phyloP scores from a whole-genome alignment of 2,797 vertebrate genomes.

The Aeoliscus strigatus region DNA sequence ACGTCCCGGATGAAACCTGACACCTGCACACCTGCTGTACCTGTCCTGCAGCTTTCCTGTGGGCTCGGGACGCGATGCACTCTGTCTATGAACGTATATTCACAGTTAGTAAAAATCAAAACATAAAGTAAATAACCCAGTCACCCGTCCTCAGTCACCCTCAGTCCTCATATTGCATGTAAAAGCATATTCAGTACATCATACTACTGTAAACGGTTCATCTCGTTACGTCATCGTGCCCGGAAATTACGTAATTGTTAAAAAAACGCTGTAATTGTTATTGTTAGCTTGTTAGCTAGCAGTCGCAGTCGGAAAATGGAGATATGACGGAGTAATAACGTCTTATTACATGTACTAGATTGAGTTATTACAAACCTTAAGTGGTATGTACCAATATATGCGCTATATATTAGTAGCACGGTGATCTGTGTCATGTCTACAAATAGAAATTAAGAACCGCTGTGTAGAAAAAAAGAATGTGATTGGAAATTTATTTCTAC shows the following conservation, averaged over 20 bases:
- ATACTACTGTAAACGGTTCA: too few species aligned
- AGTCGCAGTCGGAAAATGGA: conserved; percentile 43
- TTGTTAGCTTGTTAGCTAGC: conserved; percentile 78
- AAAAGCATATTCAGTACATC: too few species aligned
- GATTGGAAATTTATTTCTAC: conserved; percentile 43
- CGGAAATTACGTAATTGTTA: conserved; percentile 57
- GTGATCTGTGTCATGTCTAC: conserved; percentile 1
- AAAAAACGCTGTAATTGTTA: conserved; percentile 72
- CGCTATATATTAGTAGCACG: conserved; percentile 2
- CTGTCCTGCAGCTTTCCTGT: conserved; percentile 29
- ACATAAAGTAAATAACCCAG: too few species aligned
- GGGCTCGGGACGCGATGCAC: too few species aligned
- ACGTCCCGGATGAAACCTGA: conserved; percentile 48
- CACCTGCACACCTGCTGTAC: conserved; percentile 56
- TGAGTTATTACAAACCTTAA: conserved; percentile 65
- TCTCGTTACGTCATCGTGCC: neutral
- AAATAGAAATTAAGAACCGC: conserved; percentile 15
- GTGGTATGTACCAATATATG: conserved; percentile 67
- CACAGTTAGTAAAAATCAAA: too few species aligned
- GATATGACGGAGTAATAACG: conserved; percentile 73
- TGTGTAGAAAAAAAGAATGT: conserved; percentile 20
- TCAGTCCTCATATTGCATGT: too few species aligned
- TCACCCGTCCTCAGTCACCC: too few species aligned
- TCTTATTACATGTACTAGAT: conserved; percentile 63
- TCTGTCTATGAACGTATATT: too few species aligned